Percentiles rank a stretch among this genome's conserved stretches.
Conservation (phyloP, 2,113 vertebrate species). For the Synodontis membranacea region DNA sequence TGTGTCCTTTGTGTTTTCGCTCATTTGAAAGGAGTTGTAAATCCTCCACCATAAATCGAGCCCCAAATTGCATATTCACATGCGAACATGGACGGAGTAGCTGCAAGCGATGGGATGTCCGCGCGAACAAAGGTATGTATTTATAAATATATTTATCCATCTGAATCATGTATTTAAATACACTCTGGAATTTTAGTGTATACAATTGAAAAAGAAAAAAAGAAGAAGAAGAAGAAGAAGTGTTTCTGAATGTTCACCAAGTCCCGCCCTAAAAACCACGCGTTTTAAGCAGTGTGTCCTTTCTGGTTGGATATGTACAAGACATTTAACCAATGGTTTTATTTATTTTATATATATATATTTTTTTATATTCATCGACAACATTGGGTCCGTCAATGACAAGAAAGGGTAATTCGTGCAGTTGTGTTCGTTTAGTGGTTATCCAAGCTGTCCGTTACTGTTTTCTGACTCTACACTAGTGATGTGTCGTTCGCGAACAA, state of each 20-base stretch:
- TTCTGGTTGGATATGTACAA: slow-evolving; percentile 12
- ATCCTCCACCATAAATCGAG: neutral
- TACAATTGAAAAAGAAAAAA: neutral
- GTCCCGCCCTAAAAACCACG: neutral
- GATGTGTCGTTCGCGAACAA: no score
- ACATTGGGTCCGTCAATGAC: neutral
- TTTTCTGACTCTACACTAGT: neutral
- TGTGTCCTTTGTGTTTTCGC: neutral
- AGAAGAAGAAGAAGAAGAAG: no score
- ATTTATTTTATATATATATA: no score
- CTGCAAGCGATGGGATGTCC: slow-evolving; percentile 9
- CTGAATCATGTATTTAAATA: neutral
- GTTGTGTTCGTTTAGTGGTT: slow-evolving; percentile 23
- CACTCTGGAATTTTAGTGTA: neutral
- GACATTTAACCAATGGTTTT: slow-evolving; percentile 27
- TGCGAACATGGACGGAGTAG: slow-evolving; percentile 33
- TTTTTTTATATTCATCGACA: slow-evolving; percentile 10
- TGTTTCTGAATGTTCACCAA: neutral
- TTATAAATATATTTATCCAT: no score
- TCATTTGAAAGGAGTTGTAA: slow-evolving; percentile 30
- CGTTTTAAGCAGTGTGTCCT: neutral
- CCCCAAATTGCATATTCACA: slow-evolving; percentile 1
- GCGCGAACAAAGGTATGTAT: slow-evolving; percentile 49
- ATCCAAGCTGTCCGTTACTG: neutral
- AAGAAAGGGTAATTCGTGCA: neutral